Conservation (phyloP, 35 echinoderm and acorn worm genomes). For the Lytechinus pictus region DNA sequence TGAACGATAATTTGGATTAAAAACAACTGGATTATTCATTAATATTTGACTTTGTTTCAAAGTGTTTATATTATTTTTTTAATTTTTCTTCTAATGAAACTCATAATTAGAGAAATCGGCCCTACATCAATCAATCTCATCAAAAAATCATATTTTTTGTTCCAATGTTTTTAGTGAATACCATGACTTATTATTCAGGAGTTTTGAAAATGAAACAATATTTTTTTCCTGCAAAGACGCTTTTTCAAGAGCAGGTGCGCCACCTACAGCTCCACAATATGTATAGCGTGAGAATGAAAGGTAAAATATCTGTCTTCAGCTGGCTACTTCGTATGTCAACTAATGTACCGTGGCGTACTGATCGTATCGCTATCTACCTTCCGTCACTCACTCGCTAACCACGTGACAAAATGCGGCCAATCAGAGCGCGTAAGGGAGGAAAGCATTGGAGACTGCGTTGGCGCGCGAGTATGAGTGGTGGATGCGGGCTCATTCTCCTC, state of each 20-base stretch:
- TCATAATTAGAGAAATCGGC: too few relatives aligned
- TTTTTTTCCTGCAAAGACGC: not conserved
- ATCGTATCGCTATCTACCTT: not conserved
- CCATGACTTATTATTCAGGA: too few relatives aligned
- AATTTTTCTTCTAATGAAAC: too few relatives aligned
- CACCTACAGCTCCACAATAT: not conserved
- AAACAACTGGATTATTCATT: too few relatives aligned
- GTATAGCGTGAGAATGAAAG: not conserved
- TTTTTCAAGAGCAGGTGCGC: not conserved
- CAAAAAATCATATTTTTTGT: not conserved
- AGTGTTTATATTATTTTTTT: too few relatives aligned
- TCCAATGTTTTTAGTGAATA: too few relatives aligned
- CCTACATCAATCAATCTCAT: not conserved
- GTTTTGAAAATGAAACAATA: too few relatives aligned
- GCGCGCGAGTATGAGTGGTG: slow-evolving; percentile 7
- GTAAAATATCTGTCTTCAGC: not conserved
- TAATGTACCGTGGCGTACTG: slow-evolving; percentile 9
- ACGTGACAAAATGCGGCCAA: not conserved
- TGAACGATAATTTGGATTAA: too few relatives aligned
- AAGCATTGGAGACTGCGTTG: not conserved
- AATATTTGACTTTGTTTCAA: too few relatives aligned
- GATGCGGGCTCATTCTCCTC: not conserved
- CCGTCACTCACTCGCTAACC: not conserved
- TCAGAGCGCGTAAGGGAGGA: not conserved
- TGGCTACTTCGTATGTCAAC: not conserved